Percentiles rank a stretch among this genome's conserved stretches.
These are phyloP conservation scores for Cyclargus thomasi DNA, from an alignment of 1,140 invertebrate genomes.

Conservation along the genomic window DNA sequence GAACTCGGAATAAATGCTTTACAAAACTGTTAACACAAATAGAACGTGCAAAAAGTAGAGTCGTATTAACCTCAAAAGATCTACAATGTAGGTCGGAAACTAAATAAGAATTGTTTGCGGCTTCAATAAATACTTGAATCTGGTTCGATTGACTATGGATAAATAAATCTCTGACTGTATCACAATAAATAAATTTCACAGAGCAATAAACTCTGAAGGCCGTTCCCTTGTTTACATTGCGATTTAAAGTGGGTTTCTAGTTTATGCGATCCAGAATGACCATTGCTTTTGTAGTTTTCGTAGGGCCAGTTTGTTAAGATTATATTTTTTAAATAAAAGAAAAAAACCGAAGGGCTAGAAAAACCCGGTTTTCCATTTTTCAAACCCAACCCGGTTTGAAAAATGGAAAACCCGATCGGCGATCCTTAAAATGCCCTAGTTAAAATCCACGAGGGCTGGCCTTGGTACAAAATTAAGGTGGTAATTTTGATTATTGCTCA, in stretches of 20 bases:
- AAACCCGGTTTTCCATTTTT: too few relatives aligned
- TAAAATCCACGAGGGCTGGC: too few relatives aligned
- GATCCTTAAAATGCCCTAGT: too few relatives aligned
- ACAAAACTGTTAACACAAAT: background rate
- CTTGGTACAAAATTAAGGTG: too few relatives aligned
- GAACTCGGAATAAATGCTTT: too few relatives aligned
- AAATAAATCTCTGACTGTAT: constrained; percentile 1
- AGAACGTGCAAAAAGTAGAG: background rate
- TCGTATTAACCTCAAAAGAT: background rate
- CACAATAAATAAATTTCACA: constrained; percentile 6
- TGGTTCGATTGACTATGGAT: constrained; percentile 4
- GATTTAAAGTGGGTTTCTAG: constrained; percentile 1
- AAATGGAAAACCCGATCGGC: too few relatives aligned
- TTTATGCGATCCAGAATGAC: background rate
- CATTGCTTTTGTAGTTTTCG: background rate
- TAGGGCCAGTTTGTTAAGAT: background rate
- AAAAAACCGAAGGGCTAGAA: too few relatives aligned
- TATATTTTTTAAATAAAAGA: too few relatives aligned
- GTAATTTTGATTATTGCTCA: too few relatives aligned
- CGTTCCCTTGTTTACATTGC: background rate
- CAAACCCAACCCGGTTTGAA: too few relatives aligned
- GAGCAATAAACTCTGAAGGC: constrained; percentile 8
- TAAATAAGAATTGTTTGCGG: background rate
- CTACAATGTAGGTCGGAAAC: constrained; percentile 11
- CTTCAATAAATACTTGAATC: constrained; percentile 1